These are phyloP conservation scores for Pelecanoides urinatrix DNA, from an alignment of 2,113 vertebrate genomes.

Conservation along the genomic window DNA sequence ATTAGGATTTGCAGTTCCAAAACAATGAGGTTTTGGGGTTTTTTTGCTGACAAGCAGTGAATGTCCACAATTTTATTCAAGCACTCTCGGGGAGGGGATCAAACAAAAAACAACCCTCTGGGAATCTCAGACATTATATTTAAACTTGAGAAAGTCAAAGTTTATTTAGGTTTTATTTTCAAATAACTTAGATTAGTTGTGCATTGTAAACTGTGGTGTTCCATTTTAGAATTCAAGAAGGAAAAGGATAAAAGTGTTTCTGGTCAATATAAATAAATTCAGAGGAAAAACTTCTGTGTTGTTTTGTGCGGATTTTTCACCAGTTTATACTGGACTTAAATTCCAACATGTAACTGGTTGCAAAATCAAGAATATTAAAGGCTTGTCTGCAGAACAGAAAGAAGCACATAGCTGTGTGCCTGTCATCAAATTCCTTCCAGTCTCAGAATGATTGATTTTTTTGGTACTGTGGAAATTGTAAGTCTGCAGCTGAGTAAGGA, in stretches of 20 bases:
- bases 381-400: neutral
- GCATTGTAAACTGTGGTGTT: neutral
- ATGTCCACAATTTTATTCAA: neutral
- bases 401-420: neutral
- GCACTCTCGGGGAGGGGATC: neutral
- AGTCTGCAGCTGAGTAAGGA: neutral
- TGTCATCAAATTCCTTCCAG: neutral
- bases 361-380: neutral
- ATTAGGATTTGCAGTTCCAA: neutral
- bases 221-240: neutral
- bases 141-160: neutral
- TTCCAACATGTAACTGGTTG: neutral
- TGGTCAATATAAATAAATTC: neutral
- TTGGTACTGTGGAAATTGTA: neutral
- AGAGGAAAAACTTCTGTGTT: neutral
- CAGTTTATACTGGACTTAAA: neutral
- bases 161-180: neutral
- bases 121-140: neutral
- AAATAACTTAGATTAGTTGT: neutral
- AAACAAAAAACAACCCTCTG: neutral
- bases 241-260: neutral
- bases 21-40: fast-evolving
- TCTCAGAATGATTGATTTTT: neutral
- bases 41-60: neutral
- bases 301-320: neutral